Base-by-base conservation (phyloP, 2,888 invertebrate genomes). In the Trisateles emortualis region DNA sequence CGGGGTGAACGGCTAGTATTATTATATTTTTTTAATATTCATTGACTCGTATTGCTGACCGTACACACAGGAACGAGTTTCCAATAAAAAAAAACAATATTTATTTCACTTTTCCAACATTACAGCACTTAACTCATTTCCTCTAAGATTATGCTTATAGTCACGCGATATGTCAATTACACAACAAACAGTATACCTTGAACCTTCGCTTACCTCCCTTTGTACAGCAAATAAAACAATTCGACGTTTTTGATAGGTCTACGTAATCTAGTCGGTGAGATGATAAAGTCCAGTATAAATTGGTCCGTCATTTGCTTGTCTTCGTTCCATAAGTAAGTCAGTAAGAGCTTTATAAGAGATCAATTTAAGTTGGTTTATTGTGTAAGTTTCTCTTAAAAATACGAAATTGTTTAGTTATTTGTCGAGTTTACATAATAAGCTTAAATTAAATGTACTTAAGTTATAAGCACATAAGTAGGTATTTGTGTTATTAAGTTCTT, bases 111-210 rank as follows among this genome's bases (percentile, higher is more conserved):
- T 76, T 71, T 68, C 69, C 62, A 62, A 56, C 55, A 64, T 59
- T 56, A 59, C 59, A 58, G 54, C 64, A 65, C 64, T 73, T 68
- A 67, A 63, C 51, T 72, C 64, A 74, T 74, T 76, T 69, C 63
- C 68, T 69, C 61, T 61, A 56, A 44, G 49, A 63, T 71, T 73
- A 79, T 76, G 59, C 61, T 50, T 64, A 60, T 49, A 49, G 59
- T 67, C 82, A 83, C 81, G 82, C 81, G 52, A 82, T 70, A 48
- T 56, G 46, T 64, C 74, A 60, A 79, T 79, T 77, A 79, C 56
- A n/a, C 24, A 8, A 54, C 13, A 41, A 52, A 71, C 74, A 76
- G 4, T 19, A 13, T 62, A 58, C 11, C 14, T 53, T 52, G 67
- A 70, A 35, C 63, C 35, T 11, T 60, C 38, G 56, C 64, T 68